Evolutionary conservation across 2,888 invertebrate species (phyloP).

Genomic region (Phengaris arion): DNA sequence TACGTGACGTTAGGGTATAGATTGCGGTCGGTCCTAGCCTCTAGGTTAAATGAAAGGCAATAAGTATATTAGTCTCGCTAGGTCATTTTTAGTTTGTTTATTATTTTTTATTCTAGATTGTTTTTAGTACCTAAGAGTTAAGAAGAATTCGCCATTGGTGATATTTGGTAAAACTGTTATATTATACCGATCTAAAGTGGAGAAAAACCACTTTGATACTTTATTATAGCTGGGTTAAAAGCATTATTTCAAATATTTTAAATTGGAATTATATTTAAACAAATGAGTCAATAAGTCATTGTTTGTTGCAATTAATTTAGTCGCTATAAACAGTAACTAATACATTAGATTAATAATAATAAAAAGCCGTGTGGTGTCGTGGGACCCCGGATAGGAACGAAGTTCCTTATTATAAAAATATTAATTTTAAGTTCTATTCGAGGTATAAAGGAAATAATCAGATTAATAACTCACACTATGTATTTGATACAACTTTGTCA

Average conservation of each 20-base stretch:
- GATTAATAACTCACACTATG: too few relatives aligned
- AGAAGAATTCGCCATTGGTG: background rate
- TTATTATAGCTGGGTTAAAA: background rate
- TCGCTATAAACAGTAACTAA: background rate
- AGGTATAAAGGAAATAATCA: too few relatives aligned
- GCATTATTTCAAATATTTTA: too few relatives aligned
- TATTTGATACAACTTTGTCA: too few relatives aligned
- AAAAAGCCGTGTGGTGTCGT: too few relatives aligned
- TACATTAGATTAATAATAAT: too few relatives aligned
- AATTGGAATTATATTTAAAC: background rate
- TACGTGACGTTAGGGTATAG: slow-evolving; percentile 20
- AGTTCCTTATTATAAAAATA: too few relatives aligned
- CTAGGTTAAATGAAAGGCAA: slow-evolving; percentile 27
- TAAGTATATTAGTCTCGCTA: background rate
- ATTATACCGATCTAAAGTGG: background rate
- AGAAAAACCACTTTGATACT: background rate
- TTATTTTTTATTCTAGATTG: too few relatives aligned
- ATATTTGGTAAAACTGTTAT: background rate
- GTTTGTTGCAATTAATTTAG: background rate
- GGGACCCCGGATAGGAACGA: too few relatives aligned
- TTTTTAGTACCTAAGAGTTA: background rate
- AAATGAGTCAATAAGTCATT: background rate
- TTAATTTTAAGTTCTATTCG: too few relatives aligned
- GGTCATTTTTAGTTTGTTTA: too few relatives aligned
- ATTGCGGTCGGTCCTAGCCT: background rate